These are phyloP conservation scores for Parthenolecanium corni DNA, from an alignment of 2,888 invertebrate species.

Conservation along the genomic window DNA sequence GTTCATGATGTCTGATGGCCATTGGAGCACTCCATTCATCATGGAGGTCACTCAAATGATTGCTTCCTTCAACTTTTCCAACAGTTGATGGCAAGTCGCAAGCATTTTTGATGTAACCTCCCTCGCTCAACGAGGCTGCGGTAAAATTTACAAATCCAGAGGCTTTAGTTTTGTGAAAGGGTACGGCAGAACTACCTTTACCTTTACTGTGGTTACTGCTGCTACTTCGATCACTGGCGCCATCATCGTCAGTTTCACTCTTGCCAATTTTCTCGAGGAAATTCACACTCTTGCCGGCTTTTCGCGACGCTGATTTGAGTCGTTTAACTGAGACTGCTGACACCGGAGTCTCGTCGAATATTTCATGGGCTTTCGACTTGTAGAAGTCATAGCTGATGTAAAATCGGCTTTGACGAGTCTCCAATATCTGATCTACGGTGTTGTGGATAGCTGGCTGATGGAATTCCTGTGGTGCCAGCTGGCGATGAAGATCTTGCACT, in stretches of 20 bases:
- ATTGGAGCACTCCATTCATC: no score
- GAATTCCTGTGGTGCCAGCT: no score
- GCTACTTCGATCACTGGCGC: not conserved
- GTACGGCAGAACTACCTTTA: not conserved
- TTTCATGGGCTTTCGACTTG: not conserved
- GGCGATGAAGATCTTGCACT: no score
- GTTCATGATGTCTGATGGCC: no score
- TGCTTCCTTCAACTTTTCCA: no score
- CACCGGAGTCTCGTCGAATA: not conserved
- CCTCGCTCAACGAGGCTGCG: not conserved
- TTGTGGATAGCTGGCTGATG: no score
- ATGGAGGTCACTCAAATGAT: no score
- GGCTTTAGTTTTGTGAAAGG: not conserved
- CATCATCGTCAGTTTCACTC: not conserved
- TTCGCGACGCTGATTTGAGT: not conserved
- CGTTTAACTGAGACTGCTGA: not conserved
- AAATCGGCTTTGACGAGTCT: not conserved
- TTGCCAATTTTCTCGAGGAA: not conserved
- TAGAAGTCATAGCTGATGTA: slow-evolving; percentile 12
- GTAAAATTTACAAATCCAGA: slow-evolving; percentile 3
- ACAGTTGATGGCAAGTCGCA: no score
- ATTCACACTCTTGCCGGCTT: not conserved
- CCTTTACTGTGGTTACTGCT: not conserved
- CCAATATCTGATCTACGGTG: no score
- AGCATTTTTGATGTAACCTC: not conserved